Base-by-base conservation (phyloP, 2,888 invertebrate genomes). In the Drosophila falleni region DNA sequence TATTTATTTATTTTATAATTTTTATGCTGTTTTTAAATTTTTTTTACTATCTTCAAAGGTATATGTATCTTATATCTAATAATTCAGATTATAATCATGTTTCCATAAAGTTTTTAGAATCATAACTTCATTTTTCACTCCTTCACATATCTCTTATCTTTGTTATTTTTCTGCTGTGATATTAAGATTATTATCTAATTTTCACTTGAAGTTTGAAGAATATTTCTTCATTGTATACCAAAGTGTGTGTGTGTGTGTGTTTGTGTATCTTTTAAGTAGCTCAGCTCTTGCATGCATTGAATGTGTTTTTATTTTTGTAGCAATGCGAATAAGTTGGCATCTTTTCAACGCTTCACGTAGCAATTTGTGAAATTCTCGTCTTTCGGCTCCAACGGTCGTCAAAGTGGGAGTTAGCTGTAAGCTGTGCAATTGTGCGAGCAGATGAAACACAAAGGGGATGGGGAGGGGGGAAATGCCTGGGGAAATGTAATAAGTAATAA, bases 361-460 rank as follows among this genome's bases (percentile, higher is more conserved):
- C 87, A 87, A 81, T 82, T 87, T 87, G 85, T 89, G 89, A 89
- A 89, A 87, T 87, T 87, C 89, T 81, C 62, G 46, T 55, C 62
- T 53, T n/a, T 51, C n/a, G 42, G 15, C 54, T 41, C 29, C 26
- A 37, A 9, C 49, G 59, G 62, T 31, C 62, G n/a, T 5, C 35
- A 54, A 55, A 62, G 50, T 47, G 53, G 58, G 53, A 9, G 56
- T 58, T 70, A 35, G 16, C 19, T 10, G n/a, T 63, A 67, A 35
- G 16, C 19, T 10, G n/a, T 63, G 71, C 63, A 63, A 67, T 46
- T 65, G 68, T 58, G 16, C 33, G 23, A 2, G 44, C 11, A 31
- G 5, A 16, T 16, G 29, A n/a, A n/a, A 26, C 19, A 42, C 44
- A 13, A 2, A 15, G 35, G 42, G 54, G 6, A 3, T 15, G n/a